A percentile compares a stretch with the other conserved stretches of the same genome.
Conservation (phyloP, 2,797 vertebrate species). For the Graptemys geographica region DNA sequence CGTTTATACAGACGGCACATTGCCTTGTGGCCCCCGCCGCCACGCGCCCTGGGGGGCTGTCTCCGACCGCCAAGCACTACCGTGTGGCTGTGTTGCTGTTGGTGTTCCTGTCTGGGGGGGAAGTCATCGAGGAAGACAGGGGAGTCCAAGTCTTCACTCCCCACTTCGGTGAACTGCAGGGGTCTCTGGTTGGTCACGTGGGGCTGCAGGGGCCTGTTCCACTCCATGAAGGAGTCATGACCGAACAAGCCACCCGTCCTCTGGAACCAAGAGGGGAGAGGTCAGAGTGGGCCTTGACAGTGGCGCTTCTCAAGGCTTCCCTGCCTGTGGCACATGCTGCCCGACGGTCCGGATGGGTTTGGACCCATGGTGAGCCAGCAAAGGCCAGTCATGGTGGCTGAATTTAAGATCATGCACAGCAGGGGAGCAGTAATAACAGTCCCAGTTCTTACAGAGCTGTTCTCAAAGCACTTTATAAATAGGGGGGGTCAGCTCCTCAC, state of each 20-base stretch:
- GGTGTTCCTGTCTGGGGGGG: conserved; percentile 77
- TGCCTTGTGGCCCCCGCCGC: neutral
- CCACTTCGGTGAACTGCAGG: conserved; percentile 89
- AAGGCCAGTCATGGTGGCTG: too few relatives aligned
- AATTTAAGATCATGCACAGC: too few relatives aligned
- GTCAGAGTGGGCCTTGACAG: neutral
- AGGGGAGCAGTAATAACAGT: too few relatives aligned
- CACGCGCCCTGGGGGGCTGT: fast-evolving
- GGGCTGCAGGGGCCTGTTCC: conserved; percentile 81
- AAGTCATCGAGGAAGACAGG: conserved; percentile 87
- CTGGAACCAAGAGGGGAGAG: conserved; percentile 75
- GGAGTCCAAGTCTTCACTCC: conserved; percentile 87
- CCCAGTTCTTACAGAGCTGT: too few relatives aligned
- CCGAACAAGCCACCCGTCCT: conserved; percentile 94
- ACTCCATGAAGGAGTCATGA: conserved; percentile 88
- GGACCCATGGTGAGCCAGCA: too few relatives aligned
- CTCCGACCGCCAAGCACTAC: conserved; percentile 20
- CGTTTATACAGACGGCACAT: fast-evolving
- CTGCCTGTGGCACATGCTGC: too few relatives aligned
- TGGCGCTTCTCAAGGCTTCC: neutral
- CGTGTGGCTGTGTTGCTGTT: conserved; percentile 71
- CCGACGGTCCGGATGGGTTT: too few relatives aligned
- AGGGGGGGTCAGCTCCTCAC: too few relatives aligned
- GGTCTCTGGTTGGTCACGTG: conserved; percentile 92
- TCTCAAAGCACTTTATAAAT: too few relatives aligned